phyloP scores from a whole-genome alignment of 2,113 vertebrate species.

The Kryptolebias marmoratus region DNA sequence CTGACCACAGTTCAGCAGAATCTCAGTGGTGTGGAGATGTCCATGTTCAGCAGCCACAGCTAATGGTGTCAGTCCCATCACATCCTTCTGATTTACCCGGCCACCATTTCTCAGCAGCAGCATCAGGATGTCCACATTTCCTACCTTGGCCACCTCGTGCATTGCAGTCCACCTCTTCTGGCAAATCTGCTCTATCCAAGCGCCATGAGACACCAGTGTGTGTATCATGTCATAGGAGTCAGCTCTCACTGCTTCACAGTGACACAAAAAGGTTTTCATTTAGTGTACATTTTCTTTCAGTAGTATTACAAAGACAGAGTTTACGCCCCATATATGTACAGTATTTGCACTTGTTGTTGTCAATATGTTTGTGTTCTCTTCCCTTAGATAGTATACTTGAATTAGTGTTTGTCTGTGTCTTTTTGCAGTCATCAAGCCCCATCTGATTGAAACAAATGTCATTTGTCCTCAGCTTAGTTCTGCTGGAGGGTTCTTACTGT shows the following conservation, averaged over 20 bases:
- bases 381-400: too few relatives aligned
- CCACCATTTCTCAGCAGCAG: constrained; percentile 83
- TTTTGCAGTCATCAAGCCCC: too few relatives aligned
- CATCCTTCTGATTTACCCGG: constrained; percentile 78
- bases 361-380: too few relatives aligned
- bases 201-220: constrained; percentile 78
- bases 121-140: constrained; percentile 76
- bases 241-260: constrained; percentile 75
- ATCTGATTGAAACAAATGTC: too few relatives aligned
- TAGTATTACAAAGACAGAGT: too few relatives aligned
- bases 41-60: constrained; percentile 83
- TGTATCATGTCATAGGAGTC: constrained; percentile 79
- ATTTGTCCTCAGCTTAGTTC: too few relatives aligned
- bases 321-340: too few relatives aligned
- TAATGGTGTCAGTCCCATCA: constrained; percentile 83
- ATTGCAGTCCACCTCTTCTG: constrained; percentile 83
- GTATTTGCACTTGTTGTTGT: too few relatives aligned
- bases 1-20: constrained; percentile 86
- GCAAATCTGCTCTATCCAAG: constrained; percentile 81
- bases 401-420: too few relatives aligned
- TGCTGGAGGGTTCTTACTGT: too few relatives aligned
- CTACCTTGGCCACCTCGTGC: constrained; percentile 86
- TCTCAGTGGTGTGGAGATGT: constrained; percentile 82
- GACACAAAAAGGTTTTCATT: background rate
- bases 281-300: too few relatives aligned